Base-by-base conservation (phyloP, 2,888 invertebrate genomes). In the Parnassius orleans region DNA sequence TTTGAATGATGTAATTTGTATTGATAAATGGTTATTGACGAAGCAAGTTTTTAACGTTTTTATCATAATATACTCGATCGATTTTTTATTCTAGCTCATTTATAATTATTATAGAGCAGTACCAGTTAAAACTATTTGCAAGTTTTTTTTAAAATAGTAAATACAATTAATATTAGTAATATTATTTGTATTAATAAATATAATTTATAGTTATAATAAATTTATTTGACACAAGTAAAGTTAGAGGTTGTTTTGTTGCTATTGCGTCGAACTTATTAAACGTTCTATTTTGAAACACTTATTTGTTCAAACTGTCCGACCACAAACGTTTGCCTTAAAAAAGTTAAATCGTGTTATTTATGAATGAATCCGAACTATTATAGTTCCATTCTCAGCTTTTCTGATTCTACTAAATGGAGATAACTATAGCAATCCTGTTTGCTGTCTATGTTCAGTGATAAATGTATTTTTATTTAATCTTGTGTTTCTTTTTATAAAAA, bases 321-420 rank as follows among this genome's bases (percentile, higher is more conserved):
- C 53, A 48, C 55, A 56, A 64, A 67, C 70, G 61, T 69, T 64
- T 71, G 61, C 69, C 67, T 68, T 44, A 19, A 10, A 68, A 68
- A 65, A 65, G 75, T 76, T 75, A 76, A 74, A 64, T 58, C 57
- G 57, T 65, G 75, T 73, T 61, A 66, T 72, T 72, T 71, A 76
- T 76, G 78, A 78, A 77, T 77, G 76, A 71, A 67, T 66, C 62
- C 52, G 70, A 76, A 78, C 78, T 69, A n/a, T n/a, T n/a, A n/a
- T n/a, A 72, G 78, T 73, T 73, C 67, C 61, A 58, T 62, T 59
- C 68, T 58, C 12, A n/a, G 19, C 19, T 56, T 47, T 47, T 42
- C 53, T 9, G 43, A 52, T 33, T 48, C 56, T n/a, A 12, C 33
- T n/a, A 47, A 56, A 56, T 48, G 48, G 42, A 14, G 10, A 3